phyloP scores from a whole-genome alignment of 2,113 vertebrate genomes.

The Aplodontia rufa region DNA sequence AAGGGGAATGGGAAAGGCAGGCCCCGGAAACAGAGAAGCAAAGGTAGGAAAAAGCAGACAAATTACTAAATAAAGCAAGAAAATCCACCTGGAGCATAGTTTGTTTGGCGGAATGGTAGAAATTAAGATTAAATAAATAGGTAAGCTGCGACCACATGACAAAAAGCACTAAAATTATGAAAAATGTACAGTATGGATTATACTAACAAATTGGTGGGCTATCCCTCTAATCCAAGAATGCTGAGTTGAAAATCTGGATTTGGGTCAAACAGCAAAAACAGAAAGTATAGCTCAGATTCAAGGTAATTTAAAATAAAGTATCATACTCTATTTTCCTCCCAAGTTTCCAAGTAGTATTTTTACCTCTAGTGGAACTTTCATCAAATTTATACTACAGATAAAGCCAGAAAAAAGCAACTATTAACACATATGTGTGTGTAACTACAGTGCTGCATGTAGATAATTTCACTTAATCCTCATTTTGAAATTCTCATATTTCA shows the following conservation, averaged over 20 bases:
- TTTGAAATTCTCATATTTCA: slow-evolving; percentile 44
- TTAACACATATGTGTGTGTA: not conserved
- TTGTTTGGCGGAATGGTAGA: not conserved
- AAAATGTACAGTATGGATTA: not conserved
- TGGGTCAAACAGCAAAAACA: not conserved
- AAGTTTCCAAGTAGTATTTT: slow-evolving; percentile 2
- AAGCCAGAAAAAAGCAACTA: slow-evolving; percentile 7
- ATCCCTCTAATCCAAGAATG: not conserved
- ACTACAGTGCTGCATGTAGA: not conserved
- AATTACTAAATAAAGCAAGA: not conserved
- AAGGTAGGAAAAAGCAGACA: not conserved
- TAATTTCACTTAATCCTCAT: slow-evolving; percentile 41
- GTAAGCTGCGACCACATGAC: not conserved
- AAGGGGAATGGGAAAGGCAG: not conserved
- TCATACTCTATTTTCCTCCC: not conserved
- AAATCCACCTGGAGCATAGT: not conserved
- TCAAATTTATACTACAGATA: not conserved
- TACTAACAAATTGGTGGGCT: not conserved
- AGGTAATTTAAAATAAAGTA: slow-evolving; percentile 36
- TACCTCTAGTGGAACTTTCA: not conserved
- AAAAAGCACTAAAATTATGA: slow-evolving; percentile 19
- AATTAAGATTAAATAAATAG: slow-evolving; percentile 21
- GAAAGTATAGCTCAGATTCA: slow-evolving; percentile 33
- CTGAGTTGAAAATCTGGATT: slow-evolving; percentile 11
- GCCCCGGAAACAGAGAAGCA: not conserved